Evolutionary conservation across 2,797 vertebrate genomes (phyloP), one percentile per base, ranked within the genome.

Genomic region (Thaleichthys pacificus): DNA sequence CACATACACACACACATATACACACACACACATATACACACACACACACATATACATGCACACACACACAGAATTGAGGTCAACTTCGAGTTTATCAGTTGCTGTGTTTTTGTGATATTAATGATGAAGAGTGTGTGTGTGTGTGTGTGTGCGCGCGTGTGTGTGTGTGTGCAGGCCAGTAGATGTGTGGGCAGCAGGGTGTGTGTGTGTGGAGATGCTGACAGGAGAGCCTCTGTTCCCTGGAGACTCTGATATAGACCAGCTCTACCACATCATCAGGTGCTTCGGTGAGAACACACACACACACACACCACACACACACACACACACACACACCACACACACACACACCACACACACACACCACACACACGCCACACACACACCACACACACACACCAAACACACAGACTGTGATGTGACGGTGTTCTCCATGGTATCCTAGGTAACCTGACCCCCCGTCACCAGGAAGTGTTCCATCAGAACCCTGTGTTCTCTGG

Each of bases 211-310:
- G 5, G 96, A 97, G 91, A 96, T 96, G 95, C 81, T 97, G 38
- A 95, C 93, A 3, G 95, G 94, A 68, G 91, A 95, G 47, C 92
- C 96, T 5, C 86, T 97, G 63, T 97, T 96, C 80, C 95, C 96
- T 0, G 96, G 96, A 75, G 95, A 97, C 73, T 97, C 96, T 0
- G 96, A 97, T 80, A 95, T 97, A 22, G 96, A 97, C 82, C 96
- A 98, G 70, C 91, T 98, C 28, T 92, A 95, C 82, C 95, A 93
- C 77, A 95, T 97, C 71, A 90, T 95, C 80, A 89, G 78, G 62
- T 95, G 95, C 87, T 91, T 97, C 60, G 95, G 96, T 97, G 88
- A 95, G 92, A 3, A 65, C 32, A 17, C 21, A 28, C 21, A 54
- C 66, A 28, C 66, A 28, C 49, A 28, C 42, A 28, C 66, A 51